phyloP scores from a whole-genome alignment of 1,140 invertebrate genomes.

The Anoplophora glabripennis region DNA sequence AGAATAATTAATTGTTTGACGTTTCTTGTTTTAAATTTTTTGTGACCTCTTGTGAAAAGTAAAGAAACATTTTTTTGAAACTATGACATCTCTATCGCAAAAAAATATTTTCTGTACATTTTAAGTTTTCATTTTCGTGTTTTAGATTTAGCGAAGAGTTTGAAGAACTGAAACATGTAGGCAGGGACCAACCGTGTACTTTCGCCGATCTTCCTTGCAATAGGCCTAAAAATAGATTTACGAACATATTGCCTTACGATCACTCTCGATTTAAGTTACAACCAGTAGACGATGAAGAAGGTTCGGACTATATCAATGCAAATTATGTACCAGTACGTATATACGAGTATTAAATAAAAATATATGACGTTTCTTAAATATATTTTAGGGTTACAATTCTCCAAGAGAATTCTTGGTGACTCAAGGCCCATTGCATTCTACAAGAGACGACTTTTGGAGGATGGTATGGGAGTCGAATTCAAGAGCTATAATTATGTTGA shows the following conservation, averaged over 20 bases:
- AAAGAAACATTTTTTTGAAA: too few species aligned
- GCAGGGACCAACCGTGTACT: conserved; percentile 81
- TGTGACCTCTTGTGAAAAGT: too few species aligned
- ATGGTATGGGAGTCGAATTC: conserved; percentile 98
- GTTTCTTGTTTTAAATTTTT: too few species aligned
- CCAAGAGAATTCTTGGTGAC: conserved; percentile 95
- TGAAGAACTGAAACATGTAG: conserved; percentile 94
- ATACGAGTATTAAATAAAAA: background rate
- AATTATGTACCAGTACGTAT: conserved; percentile 86
- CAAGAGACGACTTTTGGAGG: conserved; percentile 96
- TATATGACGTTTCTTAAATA: conserved; percentile 3
- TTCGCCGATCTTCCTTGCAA: conserved; percentile 95
- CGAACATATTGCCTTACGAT: conserved; percentile 98
- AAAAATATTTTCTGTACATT: too few species aligned
- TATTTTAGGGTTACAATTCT: conserved; percentile 79
- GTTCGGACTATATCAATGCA: conserved; percentile 95
- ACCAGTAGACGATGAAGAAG: conserved; percentile 94
- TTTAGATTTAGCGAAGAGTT: conserved; percentile 93
- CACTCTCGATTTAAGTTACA: conserved; percentile 93
- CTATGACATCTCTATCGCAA: too few species aligned
- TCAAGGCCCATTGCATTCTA: conserved; percentile 93
- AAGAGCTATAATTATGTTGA: conserved; percentile 97
- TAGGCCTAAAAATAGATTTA: conserved; percentile 97
- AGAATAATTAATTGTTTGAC: too few species aligned
- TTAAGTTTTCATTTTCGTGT: background rate